phyloP scores from a whole-genome alignment of 2,797 vertebrate genomes.

The Cirrhinus mrigala region DNA sequence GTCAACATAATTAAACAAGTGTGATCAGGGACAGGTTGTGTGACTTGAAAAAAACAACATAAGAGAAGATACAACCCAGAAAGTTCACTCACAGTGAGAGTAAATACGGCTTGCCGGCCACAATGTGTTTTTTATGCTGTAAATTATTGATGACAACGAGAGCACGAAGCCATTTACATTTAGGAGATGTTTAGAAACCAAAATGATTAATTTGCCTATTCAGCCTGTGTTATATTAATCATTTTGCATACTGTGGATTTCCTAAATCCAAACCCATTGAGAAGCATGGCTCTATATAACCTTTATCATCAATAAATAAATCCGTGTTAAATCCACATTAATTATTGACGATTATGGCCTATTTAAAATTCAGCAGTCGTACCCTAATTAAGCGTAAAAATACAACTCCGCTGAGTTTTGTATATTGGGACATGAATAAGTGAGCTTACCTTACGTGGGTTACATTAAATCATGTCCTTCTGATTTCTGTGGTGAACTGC shows the following conservation, averaged over 20 bases:
- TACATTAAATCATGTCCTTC: neutral
- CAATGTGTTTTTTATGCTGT: neutral
- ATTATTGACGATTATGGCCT: constrained; percentile 19
- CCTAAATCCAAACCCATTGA: neutral
- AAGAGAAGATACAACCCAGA: neutral
- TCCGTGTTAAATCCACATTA: neutral
- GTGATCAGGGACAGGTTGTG: neutral
- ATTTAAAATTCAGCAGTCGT: constrained; percentile 29
- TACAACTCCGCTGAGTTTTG: constrained; percentile 12
- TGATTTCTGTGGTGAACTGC: neutral
- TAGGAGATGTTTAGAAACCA: neutral
- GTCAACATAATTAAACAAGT: neutral
- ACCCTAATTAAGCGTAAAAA: constrained; percentile 22
- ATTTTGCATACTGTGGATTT: constrained; percentile 16
- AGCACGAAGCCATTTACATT: neutral
- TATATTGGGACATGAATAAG: neutral
- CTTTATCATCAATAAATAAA: constrained; percentile 31
- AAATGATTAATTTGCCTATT: neutral
- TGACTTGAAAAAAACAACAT: neutral
- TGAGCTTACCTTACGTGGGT: neutral
- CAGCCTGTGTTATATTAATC: neutral
- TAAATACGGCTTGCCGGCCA: neutral
- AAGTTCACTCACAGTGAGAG: neutral
- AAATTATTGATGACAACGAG: neutral
- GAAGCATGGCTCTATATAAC: neutral